Evolutionary conservation across 2,113 vertebrate species (phyloP).

Genomic region (Chrysochloris asiatica): DNA sequence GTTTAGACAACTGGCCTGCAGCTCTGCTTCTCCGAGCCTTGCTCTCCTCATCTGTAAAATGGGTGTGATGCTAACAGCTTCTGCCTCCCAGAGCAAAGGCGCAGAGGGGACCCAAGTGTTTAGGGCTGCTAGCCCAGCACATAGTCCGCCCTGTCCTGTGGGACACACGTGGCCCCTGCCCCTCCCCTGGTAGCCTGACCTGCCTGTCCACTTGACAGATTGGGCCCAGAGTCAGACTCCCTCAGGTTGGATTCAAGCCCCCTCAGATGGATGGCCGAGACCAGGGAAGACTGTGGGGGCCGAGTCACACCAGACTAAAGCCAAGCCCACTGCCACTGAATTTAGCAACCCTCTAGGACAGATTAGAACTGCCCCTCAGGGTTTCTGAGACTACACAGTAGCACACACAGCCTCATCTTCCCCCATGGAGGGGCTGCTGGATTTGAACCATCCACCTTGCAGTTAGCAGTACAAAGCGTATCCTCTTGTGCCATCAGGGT

Average conservation of each 20-base stretch:
- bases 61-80: neutral
- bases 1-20: no score
- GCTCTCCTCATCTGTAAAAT: neutral
- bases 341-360: no score
- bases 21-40: neutral
- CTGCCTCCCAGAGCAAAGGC: neutral
- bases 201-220: neutral
- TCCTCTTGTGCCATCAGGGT: no score
- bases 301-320: neutral
- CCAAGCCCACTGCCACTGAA: no score
- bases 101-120: rapidly evolving
- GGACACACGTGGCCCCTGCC: rapidly evolving
- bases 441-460: no score
- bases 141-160: rapidly evolving
- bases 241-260: neutral
- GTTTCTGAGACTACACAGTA: no score
- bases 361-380: no score
- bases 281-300: neutral
- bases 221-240: rapidly evolving
- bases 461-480: no score
- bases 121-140: neutral
- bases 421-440: neutral
- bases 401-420: no score
- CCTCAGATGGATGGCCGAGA: neutral
- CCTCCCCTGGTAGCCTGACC: neutral